Conservation (phyloP, 2,888 invertebrate genomes). For the Anticlea derivata region DNA sequence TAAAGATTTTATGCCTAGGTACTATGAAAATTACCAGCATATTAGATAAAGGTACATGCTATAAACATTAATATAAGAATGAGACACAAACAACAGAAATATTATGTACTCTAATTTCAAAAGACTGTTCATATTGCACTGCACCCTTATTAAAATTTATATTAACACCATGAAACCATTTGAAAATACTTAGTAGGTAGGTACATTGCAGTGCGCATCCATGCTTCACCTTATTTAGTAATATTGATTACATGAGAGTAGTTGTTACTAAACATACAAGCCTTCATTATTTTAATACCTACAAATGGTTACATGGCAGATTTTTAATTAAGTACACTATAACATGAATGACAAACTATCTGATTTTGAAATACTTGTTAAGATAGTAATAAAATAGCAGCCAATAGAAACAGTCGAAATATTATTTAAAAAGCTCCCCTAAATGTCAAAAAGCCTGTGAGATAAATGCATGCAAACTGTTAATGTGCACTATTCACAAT, state of each 20-base stretch:
- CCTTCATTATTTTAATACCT: conserved; percentile 20
- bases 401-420: conserved; percentile 68
- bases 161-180: conserved; percentile 50
- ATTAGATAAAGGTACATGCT: conserved; percentile 41
- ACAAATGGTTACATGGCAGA: conserved; percentile 36
- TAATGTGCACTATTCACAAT: conserved; percentile 72
- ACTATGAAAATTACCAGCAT: conserved; percentile 45
- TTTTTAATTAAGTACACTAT: conserved; percentile 33
- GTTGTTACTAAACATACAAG: conserved; percentile 25
- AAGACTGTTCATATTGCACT: conserved; percentile 63
- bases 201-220: conserved; percentile 19
- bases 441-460: conserved; percentile 69
- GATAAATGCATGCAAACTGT: conserved; percentile 74
- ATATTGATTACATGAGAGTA: conserved; percentile 15
- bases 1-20: conserved; percentile 30
- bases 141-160: conserved; percentile 51
- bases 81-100: conserved; percentile 31
- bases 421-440: conserved; percentile 61
- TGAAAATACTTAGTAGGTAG: conserved; percentile 33
- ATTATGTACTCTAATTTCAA: conserved; percentile 34
- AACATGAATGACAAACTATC: conserved; percentile 40
- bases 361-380: conserved; percentile 44
- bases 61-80: conserved; percentile 41
- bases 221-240: background rate
- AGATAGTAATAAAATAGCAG: conserved; percentile 62